Evolutionary conservation across 2,888 invertebrate species (phyloP).

Genomic region (Pyrocoelia pectoralis): DNA sequence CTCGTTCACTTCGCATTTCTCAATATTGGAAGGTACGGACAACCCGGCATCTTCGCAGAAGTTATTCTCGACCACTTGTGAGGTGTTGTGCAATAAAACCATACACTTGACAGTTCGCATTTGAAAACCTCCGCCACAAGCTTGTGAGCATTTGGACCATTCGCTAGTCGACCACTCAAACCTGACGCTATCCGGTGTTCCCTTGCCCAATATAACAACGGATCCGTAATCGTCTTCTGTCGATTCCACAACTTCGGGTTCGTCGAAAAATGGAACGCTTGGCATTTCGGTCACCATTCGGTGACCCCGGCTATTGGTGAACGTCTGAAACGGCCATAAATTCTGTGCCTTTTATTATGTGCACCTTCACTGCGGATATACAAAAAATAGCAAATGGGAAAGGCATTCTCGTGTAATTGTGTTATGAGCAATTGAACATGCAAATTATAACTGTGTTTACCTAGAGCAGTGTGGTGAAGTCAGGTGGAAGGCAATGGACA

Average conservation of each 20-base stretch:
- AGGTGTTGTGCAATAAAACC: conserved; percentile 66
- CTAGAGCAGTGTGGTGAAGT: conserved; percentile 45
- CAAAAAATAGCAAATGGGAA: background rate
- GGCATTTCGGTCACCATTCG: conserved; percentile 66
- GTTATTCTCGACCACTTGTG: conserved; percentile 68
- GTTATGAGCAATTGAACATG: conserved; percentile 21
- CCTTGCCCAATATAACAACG: conserved; percentile 44
- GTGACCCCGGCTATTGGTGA: conserved; percentile 75
- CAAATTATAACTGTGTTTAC: conserved; percentile 44
- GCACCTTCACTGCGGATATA: conserved; percentile 30
- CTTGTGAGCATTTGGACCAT: conserved; percentile 88
- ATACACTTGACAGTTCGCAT: conserved; percentile 78
- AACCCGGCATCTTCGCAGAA: conserved; percentile 77
- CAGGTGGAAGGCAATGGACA: conserved; percentile 40
- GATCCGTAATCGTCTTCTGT: conserved; percentile 43
- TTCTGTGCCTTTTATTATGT: conserved; percentile 69
- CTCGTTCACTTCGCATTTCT: conserved; percentile 71
- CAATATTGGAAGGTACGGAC: conserved; percentile 68
- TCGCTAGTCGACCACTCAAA: conserved; percentile 84
- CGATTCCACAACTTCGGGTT: conserved; percentile 47
- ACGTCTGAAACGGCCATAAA: conserved; percentile 84
- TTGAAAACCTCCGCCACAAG: conserved; percentile 81
- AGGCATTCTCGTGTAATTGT: background rate
- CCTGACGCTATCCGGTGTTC: conserved; percentile 61
- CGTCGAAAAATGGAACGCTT: conserved; percentile 59